These are phyloP conservation scores for Linhomoeus sp. DNA, from an alignment of 2,888 invertebrate genomes.

Conservation along the genomic window DNA sequence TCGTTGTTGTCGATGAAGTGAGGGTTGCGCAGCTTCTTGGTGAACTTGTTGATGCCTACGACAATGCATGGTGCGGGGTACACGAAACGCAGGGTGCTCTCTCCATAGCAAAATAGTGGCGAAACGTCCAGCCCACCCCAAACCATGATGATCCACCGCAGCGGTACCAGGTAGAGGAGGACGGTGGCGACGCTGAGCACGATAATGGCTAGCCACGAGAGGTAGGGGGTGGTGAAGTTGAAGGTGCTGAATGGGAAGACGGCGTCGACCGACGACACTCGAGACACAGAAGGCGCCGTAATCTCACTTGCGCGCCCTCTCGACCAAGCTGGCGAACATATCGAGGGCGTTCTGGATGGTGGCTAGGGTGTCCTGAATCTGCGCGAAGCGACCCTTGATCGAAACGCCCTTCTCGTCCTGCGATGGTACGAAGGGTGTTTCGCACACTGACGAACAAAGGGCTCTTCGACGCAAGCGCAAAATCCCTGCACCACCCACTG, in stretches of 20 bases:
- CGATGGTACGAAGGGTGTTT: too few relatives aligned
- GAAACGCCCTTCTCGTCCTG: too few relatives aligned
- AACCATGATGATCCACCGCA: slow-evolving; percentile 64
- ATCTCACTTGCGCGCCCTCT: slow-evolving; percentile 69
- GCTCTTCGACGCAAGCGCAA: too few relatives aligned
- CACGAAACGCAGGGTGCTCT: too few relatives aligned
- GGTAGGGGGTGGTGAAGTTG: slow-evolving; percentile 87
- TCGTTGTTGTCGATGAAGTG: slow-evolving; percentile 93
- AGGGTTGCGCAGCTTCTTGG: slow-evolving; percentile 70
- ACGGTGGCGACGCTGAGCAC: slow-evolving; percentile 50
- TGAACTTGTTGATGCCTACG: slow-evolving; percentile 63
- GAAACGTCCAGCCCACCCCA: slow-evolving; percentile 46
- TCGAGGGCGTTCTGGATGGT: slow-evolving; percentile 89
- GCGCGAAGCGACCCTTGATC: slow-evolving; percentile 71
- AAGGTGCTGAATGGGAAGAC: slow-evolving; percentile 45
- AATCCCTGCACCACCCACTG: too few relatives aligned
- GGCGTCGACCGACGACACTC: too few relatives aligned
- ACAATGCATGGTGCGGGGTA: not conserved
- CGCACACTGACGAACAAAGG: too few relatives aligned
- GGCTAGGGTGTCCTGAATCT: slow-evolving; percentile 89
- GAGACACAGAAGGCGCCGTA: too few relatives aligned
- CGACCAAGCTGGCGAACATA: slow-evolving; percentile 73
- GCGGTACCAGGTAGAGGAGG: slow-evolving; percentile 66
- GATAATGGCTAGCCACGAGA: slow-evolving; percentile 72
- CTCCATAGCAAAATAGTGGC: not conserved